phyloP scores from a whole-genome alignment of 1,140 invertebrate genomes.

The Mesaphorura yosii region DNA sequence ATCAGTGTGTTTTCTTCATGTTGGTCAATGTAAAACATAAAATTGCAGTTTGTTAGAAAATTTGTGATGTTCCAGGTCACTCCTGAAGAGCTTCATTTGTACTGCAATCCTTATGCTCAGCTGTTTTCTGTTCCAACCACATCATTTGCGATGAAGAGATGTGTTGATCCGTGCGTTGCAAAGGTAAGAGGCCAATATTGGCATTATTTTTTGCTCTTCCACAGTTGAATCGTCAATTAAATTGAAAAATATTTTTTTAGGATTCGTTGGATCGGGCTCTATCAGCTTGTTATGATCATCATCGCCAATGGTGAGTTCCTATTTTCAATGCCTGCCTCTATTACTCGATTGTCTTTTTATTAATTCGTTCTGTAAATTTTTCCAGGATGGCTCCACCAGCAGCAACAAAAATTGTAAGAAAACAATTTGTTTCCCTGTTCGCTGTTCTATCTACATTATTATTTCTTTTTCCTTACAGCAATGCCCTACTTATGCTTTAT shows the following conservation, averaged over 20 bases:
- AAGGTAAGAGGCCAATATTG: too few species aligned
- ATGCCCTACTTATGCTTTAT: conserved; percentile 8
- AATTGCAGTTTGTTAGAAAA: neutral
- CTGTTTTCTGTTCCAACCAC: conserved; percentile 25
- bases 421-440: too few species aligned
- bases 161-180: conserved; percentile 26
- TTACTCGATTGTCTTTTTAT: neutral
- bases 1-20: neutral
- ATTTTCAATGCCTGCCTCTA: neutral
- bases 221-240: neutral
- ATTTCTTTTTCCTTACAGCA: too few species aligned
- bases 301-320: conserved; percentile 23
- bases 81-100: too few species aligned
- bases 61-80: too few species aligned
- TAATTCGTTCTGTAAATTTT: neutral
- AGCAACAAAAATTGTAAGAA: conserved; percentile 20
- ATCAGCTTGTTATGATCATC: conserved; percentile 28
- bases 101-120: conserved; percentile 27
- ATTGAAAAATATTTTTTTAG: too few species aligned
- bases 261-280: conserved; percentile 21
- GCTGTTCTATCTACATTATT: too few species aligned
- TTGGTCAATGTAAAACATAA: neutral
- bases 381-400: conserved; percentile 4
- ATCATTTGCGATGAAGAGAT: conserved; percentile 20
- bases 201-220: neutral